Conservation (phyloP, 2,888 invertebrate genomes). For the Leptinotarsa juncta region DNA sequence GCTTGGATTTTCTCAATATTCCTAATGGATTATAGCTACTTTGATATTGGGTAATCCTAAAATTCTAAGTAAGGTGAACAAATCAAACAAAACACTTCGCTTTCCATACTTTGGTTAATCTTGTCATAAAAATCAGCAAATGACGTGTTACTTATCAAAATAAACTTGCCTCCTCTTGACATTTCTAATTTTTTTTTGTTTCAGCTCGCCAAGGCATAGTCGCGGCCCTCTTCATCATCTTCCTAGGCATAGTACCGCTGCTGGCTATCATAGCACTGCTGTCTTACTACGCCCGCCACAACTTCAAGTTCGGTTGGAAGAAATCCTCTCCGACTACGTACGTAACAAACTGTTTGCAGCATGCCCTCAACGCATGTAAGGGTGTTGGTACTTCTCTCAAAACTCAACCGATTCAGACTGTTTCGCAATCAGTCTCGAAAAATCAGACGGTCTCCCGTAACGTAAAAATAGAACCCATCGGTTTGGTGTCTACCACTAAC, state of each 20-base stretch:
- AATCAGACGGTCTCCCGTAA: constrained; percentile 47
- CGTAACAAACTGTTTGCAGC: constrained; percentile 65
- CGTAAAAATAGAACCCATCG: constrained; percentile 71
- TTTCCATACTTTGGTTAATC: too few species aligned
- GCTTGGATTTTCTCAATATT: too few species aligned
- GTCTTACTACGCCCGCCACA: constrained; percentile 80
- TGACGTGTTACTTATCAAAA: too few species aligned
- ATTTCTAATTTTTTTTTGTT: constrained; percentile 51
- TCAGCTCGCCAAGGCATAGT: constrained; percentile 82
- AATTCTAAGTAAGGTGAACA: too few species aligned
- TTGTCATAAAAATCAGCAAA: too few species aligned
- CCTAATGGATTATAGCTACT: too few species aligned
- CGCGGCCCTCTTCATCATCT: constrained; percentile 86
- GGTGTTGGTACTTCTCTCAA: constrained; percentile 54
- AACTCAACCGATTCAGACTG: constrained; percentile 29
- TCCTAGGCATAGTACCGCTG: constrained; percentile 86
- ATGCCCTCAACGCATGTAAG: constrained; percentile 60
- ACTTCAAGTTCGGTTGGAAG: constrained; percentile 72
- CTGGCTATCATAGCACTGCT: constrained; percentile 76
- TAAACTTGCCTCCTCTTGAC: too few species aligned
- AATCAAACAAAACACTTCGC: too few species aligned
- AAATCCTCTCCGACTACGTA: constrained; percentile 66
- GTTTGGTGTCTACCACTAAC: constrained; percentile 76
- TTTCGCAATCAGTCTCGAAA: constrained; percentile 34
- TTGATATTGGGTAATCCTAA: too few species aligned